phyloP scores from a whole-genome alignment of 2,888 invertebrate genomes.

The Ctenicera cuprea region DNA sequence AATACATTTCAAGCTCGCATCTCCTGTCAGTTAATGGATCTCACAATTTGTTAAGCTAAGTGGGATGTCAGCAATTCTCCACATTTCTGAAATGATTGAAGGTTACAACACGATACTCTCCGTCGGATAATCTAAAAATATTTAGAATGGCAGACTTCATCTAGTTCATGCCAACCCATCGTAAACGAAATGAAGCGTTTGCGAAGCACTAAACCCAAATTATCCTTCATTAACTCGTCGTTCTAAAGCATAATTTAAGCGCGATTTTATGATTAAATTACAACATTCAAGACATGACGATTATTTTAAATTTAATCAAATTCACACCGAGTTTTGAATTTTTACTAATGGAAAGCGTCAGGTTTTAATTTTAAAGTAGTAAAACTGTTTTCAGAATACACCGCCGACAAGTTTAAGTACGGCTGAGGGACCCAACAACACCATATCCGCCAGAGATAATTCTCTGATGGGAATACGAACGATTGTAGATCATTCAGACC shows the following conservation, averaged over 20 bases:
- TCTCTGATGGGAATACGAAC: slow-evolving; percentile 62
- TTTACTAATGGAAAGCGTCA: slow-evolving; percentile 58
- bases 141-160: slow-evolving; percentile 33
- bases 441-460: slow-evolving; percentile 62
- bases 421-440: slow-evolving; percentile 58
- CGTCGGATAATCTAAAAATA: slow-evolving; percentile 4
- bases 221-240: not conserved
- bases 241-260: not conserved
- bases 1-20: slow-evolving; percentile 31
- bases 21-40: slow-evolving; percentile 38
- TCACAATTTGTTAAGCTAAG: slow-evolving; percentile 39
- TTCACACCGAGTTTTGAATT: too few relatives aligned
- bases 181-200: not conserved
- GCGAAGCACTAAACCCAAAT: slow-evolving; percentile 17
- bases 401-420: slow-evolving; percentile 58
- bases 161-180: slow-evolving; percentile 23
- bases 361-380: slow-evolving; percentile 51
- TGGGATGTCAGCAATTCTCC: slow-evolving; percentile 42
- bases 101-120: slow-evolving; percentile 1
- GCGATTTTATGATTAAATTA: too few relatives aligned
- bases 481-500: slow-evolving; percentile 58
- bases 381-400: slow-evolving; percentile 43
- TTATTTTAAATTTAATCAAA: too few relatives aligned
- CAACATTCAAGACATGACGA: too few relatives aligned
- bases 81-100: slow-evolving; percentile 42